These are phyloP conservation scores for Pseudomyrmex flavicornis DNA, from an alignment of 1,140 invertebrate genomes.

Conservation along the genomic window DNA sequence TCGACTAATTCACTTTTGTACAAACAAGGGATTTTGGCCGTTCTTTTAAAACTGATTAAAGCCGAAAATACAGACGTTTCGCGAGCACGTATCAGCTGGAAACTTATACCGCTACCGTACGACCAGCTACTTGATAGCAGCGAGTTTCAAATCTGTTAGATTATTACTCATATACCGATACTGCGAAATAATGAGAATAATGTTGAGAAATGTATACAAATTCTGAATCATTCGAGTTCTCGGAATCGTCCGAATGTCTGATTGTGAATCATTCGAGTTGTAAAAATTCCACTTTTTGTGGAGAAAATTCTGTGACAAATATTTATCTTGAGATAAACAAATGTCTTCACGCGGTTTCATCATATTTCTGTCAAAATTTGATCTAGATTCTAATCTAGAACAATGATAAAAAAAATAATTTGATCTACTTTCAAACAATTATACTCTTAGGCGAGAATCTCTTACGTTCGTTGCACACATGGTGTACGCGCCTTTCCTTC, in stretches of 20 bases:
- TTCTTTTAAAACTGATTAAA: no score
- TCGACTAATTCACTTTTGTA: slow-evolving; percentile 30
- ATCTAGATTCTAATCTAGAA: neutral
- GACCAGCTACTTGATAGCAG: no score
- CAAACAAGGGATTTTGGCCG: neutral
- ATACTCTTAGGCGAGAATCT: neutral
- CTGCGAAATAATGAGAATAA: neutral
- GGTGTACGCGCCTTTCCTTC: neutral
- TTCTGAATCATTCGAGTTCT: slow-evolving; percentile 20
- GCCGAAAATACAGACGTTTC: no score
- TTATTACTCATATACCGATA: neutral
- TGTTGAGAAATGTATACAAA: slow-evolving; percentile 10
- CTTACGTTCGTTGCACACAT: neutral
- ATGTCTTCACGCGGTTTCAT: neutral
- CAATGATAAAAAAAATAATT: neutral
- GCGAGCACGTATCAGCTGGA: no score
- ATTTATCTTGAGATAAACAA: neutral
- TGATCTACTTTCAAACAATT: slow-evolving; percentile 9
- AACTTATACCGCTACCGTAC: no score
- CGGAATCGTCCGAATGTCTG: slow-evolving; percentile 29
- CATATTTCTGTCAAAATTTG: neutral
- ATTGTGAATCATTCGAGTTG: slow-evolving; percentile 6
- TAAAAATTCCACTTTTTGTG: neutral
- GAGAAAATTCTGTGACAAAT: neutral
- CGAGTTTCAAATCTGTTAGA: neutral